phyloP scores from a whole-genome alignment of 23 tunicate species.

The Trididemnum clinides region DNA sequence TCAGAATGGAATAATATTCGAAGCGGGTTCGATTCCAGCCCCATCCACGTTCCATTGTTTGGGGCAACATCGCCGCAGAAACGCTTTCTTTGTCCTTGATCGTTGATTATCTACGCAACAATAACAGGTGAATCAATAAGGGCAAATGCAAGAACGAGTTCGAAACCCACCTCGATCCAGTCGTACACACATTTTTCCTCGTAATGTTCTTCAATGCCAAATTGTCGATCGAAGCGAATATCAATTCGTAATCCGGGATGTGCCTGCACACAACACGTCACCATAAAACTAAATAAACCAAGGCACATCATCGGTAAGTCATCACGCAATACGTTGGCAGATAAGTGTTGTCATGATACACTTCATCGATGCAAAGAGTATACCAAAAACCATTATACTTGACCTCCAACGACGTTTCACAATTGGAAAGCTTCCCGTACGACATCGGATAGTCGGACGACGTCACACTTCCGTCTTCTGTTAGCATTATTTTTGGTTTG shows the following conservation, averaged over 20 bases:
- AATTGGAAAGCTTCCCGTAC: constrained; percentile 66
- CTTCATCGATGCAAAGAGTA: too few species aligned
- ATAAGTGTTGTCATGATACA: too few species aligned
- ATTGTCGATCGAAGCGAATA: constrained; percentile 43
- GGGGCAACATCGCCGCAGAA: constrained; percentile 56
- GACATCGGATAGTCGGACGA: constrained; percentile 66
- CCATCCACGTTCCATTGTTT: constrained; percentile 61
- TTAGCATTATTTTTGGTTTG: neutral
- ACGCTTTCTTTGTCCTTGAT: neutral
- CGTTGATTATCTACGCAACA: neutral
- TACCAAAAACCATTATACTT: neutral
- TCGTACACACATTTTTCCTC: constrained; percentile 81
- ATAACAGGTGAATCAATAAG: neutral
- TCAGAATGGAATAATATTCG: constrained; percentile 53
- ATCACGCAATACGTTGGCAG: too few species aligned
- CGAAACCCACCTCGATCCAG: constrained; percentile 70
- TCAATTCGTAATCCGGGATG: constrained; percentile 41
- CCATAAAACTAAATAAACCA: too few species aligned
- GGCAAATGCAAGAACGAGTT: too few species aligned
- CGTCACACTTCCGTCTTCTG: constrained; percentile 27
- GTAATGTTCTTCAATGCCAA: constrained; percentile 74
- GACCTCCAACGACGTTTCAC: constrained; percentile 58
- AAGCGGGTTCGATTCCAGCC: constrained; percentile 20
- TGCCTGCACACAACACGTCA: too few species aligned
- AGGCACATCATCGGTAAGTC: too few species aligned